phyloP scores from a whole-genome alignment of 2,888 invertebrate species.

The Mythimna lalbum region DNA sequence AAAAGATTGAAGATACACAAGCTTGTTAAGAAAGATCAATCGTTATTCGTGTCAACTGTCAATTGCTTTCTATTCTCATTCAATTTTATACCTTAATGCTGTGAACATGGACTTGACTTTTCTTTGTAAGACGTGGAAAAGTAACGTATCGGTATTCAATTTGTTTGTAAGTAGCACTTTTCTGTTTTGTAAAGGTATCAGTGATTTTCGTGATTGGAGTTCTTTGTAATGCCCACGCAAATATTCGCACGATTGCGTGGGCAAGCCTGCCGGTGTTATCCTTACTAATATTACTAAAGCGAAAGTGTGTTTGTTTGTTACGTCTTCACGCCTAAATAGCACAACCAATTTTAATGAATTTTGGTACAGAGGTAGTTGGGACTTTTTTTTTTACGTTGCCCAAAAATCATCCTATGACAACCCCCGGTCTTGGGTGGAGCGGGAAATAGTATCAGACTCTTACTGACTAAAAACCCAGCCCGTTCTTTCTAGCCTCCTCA shows the following conservation, averaged over 20 bases:
- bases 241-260: neutral
- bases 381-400: too few relatives aligned
- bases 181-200: slow-evolving; percentile 1
- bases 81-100: slow-evolving; percentile 20
- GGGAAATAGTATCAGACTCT: too few relatives aligned
- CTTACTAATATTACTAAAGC: too few relatives aligned
- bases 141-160: neutral
- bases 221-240: neutral
- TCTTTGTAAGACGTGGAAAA: neutral
- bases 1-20: slow-evolving; percentile 63
- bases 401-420: too few relatives aligned
- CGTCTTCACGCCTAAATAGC: too few relatives aligned
- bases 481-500: too few relatives aligned
- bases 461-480: too few relatives aligned
- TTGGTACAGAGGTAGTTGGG: too few relatives aligned
- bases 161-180: slow-evolving; percentile 31
- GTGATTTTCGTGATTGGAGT: neutral
- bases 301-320: too few relatives aligned
- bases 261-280: neutral
- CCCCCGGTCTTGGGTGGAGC: too few relatives aligned
- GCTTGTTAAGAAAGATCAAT: slow-evolving; percentile 59
- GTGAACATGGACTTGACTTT: neutral
- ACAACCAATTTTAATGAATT: too few relatives aligned
- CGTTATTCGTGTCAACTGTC: slow-evolving; percentile 46
- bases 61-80: slow-evolving; percentile 9